Evolutionary conservation across 2,797 vertebrate species (phyloP).

Genomic region (Coluber constrictor): DNA sequence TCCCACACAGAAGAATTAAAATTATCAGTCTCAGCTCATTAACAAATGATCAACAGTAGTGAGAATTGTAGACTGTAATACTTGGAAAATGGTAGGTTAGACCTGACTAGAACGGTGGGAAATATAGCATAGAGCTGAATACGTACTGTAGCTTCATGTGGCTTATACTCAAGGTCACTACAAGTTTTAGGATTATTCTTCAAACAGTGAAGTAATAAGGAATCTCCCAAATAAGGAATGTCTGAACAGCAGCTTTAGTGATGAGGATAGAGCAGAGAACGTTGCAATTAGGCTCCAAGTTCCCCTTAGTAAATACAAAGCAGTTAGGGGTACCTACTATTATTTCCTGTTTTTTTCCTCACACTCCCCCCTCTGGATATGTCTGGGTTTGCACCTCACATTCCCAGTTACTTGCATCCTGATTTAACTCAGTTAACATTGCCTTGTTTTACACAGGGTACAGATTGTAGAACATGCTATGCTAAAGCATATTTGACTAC

Average conservation of each 20-base stretch:
- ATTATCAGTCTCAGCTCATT: not conserved
- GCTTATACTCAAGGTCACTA: not conserved
- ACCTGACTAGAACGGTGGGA: not conserved
- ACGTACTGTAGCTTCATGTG: not conserved
- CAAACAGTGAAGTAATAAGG: not conserved
- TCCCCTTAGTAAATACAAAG: not conserved
- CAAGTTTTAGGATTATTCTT: not conserved
- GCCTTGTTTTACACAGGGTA: not conserved
- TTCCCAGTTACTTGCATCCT: not conserved
- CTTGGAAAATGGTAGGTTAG: not conserved
- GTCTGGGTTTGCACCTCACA: not conserved
- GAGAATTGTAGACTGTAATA: not conserved
- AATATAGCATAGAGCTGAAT: not conserved
- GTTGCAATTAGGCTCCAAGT: not conserved
- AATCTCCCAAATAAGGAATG: not conserved
- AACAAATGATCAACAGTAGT: not conserved
- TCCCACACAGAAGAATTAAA: not conserved
- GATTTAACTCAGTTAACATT: not conserved
- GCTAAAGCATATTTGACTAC: not conserved
- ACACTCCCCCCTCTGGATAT: not conserved
- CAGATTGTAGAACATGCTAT: not conserved
- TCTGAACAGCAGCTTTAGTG: not conserved
- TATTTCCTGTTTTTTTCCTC: not conserved
- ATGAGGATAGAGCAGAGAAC: not conserved
- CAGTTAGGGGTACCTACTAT: not conserved